Conservation (phyloP, 1,140 invertebrate genomes). For the Drosophila lini region DNA sequence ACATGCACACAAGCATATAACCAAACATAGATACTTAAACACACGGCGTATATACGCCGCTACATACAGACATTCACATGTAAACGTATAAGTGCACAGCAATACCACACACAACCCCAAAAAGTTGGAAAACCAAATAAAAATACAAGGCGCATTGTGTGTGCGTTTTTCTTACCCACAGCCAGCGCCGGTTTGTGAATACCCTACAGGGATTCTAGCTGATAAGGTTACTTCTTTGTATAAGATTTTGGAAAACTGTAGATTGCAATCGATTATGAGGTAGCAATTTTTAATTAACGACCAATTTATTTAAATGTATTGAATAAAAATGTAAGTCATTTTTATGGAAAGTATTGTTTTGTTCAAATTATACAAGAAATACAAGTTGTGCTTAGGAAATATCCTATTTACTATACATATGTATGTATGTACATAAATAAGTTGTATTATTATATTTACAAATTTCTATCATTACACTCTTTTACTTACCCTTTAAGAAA, state of each 20-base stretch:
- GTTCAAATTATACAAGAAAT: not conserved
- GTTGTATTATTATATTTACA: no score
- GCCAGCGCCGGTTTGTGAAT: conserved; percentile 26
- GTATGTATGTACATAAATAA: not conserved
- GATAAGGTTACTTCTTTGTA: not conserved
- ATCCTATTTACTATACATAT: not conserved
- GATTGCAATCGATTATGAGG: not conserved
- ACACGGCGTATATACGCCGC: conserved; percentile 26
- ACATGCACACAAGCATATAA: conserved; percentile 48
- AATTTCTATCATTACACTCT: not conserved
- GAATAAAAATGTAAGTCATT: no score
- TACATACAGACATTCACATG: conserved; percentile 45
- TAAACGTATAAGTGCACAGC: conserved; percentile 49
- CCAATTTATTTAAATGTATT: not conserved
- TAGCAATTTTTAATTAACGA: not conserved
- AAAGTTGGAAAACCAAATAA: conserved; percentile 82
- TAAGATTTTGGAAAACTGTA: not conserved
- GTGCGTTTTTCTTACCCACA: conserved; percentile 58
- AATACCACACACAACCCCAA: conserved; percentile 77
- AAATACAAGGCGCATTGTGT: conserved; percentile 74
- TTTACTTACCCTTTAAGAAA: no score
- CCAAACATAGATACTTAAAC: conserved; percentile 46
- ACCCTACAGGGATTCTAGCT: conserved; percentile 8
- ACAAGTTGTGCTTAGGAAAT: not conserved
- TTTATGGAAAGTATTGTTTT: not conserved